Evolutionary conservation across 2,888 invertebrate species (phyloP).

Genomic region (Folsomia manolachei): DNA sequence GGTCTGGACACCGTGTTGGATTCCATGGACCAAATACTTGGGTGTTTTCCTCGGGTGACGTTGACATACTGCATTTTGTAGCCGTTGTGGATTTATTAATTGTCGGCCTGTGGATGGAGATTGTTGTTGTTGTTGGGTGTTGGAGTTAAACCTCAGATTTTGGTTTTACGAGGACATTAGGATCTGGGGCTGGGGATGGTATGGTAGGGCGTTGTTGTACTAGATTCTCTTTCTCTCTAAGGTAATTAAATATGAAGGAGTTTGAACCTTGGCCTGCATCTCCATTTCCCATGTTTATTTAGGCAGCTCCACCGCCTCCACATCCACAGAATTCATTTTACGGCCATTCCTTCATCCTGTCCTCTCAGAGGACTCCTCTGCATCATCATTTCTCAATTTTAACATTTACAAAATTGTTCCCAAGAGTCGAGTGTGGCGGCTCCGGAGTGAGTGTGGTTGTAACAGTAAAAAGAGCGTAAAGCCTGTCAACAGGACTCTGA

Average conservation of each 20-base stretch:
- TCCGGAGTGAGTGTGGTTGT: no score
- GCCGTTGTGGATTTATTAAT: not conserved
- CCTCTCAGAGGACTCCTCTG: not conserved
- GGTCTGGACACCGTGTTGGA: not conserved
- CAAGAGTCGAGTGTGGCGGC: no score
- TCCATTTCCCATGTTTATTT: not conserved
- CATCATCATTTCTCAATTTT: no score
- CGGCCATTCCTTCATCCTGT: not conserved
- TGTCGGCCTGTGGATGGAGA: not conserved
- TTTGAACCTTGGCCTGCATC: slow-evolving; percentile 22
- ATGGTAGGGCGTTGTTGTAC: not conserved
- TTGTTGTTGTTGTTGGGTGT: not conserved
- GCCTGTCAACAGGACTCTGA: not conserved
- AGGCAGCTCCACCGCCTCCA: not conserved
- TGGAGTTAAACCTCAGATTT: not conserved
- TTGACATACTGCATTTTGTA: not conserved
- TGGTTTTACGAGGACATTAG: not conserved
- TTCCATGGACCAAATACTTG: not conserved
- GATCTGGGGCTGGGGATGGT: not conserved
- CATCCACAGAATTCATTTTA: not conserved
- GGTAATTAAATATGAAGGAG: slow-evolving; percentile 20
- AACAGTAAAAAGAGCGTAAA: not conserved
- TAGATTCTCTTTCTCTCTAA: not conserved
- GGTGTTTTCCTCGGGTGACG: not conserved
- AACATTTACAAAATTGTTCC: no score